Evolutionary conservation across 2,888 invertebrate genomes (phyloP), one percentile per base, ranked within the genome.

Genomic region (Pandemis cinnamomeana): DNA sequence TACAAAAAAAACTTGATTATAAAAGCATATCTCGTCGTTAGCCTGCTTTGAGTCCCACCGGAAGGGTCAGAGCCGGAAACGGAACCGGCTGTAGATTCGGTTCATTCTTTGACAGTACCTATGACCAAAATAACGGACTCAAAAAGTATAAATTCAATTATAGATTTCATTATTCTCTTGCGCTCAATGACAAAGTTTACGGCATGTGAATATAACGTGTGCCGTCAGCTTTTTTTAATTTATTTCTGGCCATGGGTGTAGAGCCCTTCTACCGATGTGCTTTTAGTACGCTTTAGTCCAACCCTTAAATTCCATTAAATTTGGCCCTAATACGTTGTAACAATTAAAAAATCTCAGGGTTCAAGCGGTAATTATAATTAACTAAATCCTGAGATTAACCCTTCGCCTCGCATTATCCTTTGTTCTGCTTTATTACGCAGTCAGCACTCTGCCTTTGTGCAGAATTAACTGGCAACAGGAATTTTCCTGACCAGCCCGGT

Each of bases 41-140:
- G n/a, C 6, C 51, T n/a, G n/a, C 51, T 51, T n/a, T 51, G 51
- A 51, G n/a, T 13, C n/a, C 51, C 46, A 7, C 51, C 51, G 51
- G 51, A 51, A 51, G 51, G 51, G 51, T 51, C n/a, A 51, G 27
- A 46, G n/a, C 51, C 13, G 51, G 51, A 51, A 51, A 51, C 51
- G 51, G 51, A n/a, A 3, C n/a, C n/a, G 51, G 3, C 5, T 5
- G 0, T 11, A 6, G 6, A n/a, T 7, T 51, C 51, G 11, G n/a
- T 51, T 51, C 7, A n/a, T 51, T 7, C n/a, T 51, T 51, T 51
- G 51, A n/a, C 51, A 51, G 46, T 46, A 44, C 11, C 11, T n/a
- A n/a, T n/a, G 51, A n/a, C 7, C 4, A 5, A 51, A 51, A 51
- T 7, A n/a, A 6, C n/a, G 27, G 27, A 36, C n/a, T n/a, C n/a